These are phyloP conservation scores for Neelides sp. DNA, from an alignment of 1,140 invertebrate genomes.

Conservation along the genomic window DNA sequence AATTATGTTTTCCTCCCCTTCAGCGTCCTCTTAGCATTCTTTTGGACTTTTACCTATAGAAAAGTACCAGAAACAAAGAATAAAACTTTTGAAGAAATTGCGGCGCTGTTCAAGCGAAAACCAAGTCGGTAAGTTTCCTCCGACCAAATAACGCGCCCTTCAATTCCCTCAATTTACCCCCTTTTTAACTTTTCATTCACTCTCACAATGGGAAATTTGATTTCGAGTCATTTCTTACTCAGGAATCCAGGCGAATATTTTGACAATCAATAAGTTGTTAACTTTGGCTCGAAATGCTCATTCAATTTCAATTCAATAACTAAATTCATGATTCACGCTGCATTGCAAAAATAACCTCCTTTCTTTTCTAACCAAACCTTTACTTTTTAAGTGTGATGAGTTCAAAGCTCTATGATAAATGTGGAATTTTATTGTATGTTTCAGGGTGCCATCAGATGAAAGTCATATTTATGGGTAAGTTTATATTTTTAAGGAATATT, in stretches of 20 bases:
- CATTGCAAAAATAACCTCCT: no score
- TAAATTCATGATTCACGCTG: no score
- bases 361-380: not conserved
- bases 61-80: constrained; percentile 98
- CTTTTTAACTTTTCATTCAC: not conserved
- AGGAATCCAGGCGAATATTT: no score
- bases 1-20: constrained; percentile 97
- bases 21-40: constrained; percentile 85
- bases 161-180: not conserved
- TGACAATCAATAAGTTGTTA: no score
- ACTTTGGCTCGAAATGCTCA: no score
- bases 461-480: constrained; percentile 29
- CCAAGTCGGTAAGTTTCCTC: constrained; percentile 51
- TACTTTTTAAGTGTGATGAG: constrained; percentile 10
- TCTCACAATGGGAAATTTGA: not conserved
- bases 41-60: constrained; percentile 95
- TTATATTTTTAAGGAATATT: not conserved
- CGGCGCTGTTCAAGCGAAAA: constrained; percentile 73
- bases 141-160: constrained; percentile 5
- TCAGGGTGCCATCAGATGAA: constrained; percentile 25
- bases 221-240: not conserved
- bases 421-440: no score
- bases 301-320: no score
- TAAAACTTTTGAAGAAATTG: constrained; percentile 94
- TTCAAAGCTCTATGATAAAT: no score